Base-by-base conservation (phyloP, 2,113 vertebrate species). In the Triplophysa siluroides region DNA sequence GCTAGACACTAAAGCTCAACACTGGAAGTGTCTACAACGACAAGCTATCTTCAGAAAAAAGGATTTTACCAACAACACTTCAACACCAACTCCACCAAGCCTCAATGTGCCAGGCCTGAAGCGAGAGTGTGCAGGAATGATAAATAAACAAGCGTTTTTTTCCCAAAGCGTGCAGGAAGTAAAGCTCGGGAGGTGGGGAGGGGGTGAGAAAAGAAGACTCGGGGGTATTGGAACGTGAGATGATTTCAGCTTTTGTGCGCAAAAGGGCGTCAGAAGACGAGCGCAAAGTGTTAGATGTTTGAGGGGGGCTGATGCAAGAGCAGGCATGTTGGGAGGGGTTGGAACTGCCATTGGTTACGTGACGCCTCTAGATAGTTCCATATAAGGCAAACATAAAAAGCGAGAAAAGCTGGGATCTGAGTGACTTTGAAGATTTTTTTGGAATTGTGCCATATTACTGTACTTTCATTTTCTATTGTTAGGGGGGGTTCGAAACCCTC, bases 251-350 rank as follows among this genome's bases (percentile, higher is more conserved):
- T n/a, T n/a, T n/a, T 88, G 81, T 87, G 87, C 88, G 84, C 86
- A 91, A 87, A 90, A 88, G 86, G 84, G 86, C 85, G 89, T 90
- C 90, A 91, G 90, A 92, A 92, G 92, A 89, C 81, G 83, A 79
- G 84, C 38, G 86, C 88, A 82, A 85, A 91, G 87, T 78, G 85
- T 86, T 83, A 89, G 87, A 88, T 88, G 86, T 90, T 89, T 91
- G 88, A 91, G 90, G 88, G 87, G 71, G 86, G 84, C 82, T 92
- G 89, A 91, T 84, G 89, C 86, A 91, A 92, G 88, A 29, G 19
- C 8, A 58, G 24, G 47, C 47, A 38, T 38, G 33, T 38, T 38
- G 33, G 7, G 33, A 50, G 47, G 45, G 54, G 45, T 24, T 33
- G 74, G n/a, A 71, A 54, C 38, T 2, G 58, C 65, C 50, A 61